phyloP scores from a whole-genome alignment of 2,888 invertebrate genomes.

The Drosophila monieri region DNA sequence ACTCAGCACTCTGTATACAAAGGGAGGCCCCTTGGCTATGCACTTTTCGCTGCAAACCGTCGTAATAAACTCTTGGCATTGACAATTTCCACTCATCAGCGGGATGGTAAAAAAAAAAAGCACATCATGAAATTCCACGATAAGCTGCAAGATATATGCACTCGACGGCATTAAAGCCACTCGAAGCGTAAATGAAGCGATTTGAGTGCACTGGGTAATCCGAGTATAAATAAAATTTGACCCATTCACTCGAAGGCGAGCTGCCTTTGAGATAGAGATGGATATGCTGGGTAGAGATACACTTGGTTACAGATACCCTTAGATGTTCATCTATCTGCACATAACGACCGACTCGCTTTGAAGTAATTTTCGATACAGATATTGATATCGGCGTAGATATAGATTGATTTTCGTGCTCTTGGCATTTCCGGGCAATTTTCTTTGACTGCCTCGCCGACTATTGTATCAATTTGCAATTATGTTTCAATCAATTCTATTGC shows the following conservation, averaged over 20 bases:
- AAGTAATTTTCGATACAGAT: constrained; percentile 39
- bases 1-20: constrained; percentile 6
- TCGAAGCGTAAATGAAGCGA: constrained; percentile 21
- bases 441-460: constrained; percentile 24
- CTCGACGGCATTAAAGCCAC: constrained; percentile 19
- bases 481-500: constrained; percentile 57
- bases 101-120: constrained; percentile 20
- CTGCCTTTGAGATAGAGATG: background rate
- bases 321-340: constrained; percentile 43
- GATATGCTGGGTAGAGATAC: background rate
- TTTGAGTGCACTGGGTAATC: constrained; percentile 3
- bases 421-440: constrained; percentile 49
- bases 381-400: constrained; percentile 4
- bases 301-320: constrained; percentile 7
- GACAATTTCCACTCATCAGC: constrained; percentile 35
- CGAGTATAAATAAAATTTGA: constrained; percentile 4
- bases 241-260: constrained; percentile 16
- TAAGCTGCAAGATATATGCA: constrained; percentile 18
- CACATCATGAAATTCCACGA: background rate
- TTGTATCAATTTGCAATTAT: constrained; percentile 60
- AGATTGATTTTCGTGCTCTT: constrained; percentile 50
- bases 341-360: constrained; percentile 37
- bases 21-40: constrained; percentile 30
- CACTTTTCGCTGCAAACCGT: constrained; percentile 21
- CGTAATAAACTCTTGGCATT: constrained; percentile 46